Evolutionary conservation across 2,113 vertebrate genomes (phyloP).

Genomic region (Microtus montanus): DNA sequence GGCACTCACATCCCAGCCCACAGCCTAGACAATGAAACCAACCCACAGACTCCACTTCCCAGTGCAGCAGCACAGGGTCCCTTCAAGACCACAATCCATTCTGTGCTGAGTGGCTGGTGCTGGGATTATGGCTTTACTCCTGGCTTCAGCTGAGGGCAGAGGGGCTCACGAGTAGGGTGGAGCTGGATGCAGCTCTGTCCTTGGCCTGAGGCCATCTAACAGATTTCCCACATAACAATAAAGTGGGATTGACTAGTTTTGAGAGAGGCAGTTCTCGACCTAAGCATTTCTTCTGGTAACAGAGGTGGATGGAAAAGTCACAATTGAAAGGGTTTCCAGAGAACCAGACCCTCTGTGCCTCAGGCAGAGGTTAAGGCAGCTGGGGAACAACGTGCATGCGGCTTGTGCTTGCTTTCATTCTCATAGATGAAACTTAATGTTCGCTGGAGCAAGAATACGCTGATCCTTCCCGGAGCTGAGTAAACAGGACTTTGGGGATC

Average conservation of each 20-base stretch:
- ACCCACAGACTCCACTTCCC: neutral
- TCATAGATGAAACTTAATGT: conserved; percentile 49
- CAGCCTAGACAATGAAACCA: neutral
- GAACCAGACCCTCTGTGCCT: neutral
- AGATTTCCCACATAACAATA: neutral
- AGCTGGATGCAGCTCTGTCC: neutral
- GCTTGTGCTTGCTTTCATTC: conserved; percentile 38
- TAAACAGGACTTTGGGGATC: conserved; percentile 48
- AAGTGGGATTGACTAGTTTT: neutral
- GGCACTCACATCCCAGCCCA: neutral
- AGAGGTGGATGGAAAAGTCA: neutral
- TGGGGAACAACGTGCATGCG: neutral
- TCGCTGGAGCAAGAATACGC: conserved; percentile 11
- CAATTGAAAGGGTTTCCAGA: neutral
- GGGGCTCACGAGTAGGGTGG: fast-evolving
- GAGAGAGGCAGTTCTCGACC: neutral
- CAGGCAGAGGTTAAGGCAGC: neutral
- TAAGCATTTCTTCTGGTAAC: neutral
- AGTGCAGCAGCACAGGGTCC: no score
- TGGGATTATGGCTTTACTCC: neutral
- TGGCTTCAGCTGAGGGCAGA: neutral
- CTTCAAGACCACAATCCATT: neutral
- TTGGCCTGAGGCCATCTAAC: neutral
- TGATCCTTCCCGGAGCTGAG: conserved; percentile 39
- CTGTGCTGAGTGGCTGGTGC: neutral